phyloP scores from a whole-genome alignment of 2,113 vertebrate genomes.

The Polyodon spathula region DNA sequence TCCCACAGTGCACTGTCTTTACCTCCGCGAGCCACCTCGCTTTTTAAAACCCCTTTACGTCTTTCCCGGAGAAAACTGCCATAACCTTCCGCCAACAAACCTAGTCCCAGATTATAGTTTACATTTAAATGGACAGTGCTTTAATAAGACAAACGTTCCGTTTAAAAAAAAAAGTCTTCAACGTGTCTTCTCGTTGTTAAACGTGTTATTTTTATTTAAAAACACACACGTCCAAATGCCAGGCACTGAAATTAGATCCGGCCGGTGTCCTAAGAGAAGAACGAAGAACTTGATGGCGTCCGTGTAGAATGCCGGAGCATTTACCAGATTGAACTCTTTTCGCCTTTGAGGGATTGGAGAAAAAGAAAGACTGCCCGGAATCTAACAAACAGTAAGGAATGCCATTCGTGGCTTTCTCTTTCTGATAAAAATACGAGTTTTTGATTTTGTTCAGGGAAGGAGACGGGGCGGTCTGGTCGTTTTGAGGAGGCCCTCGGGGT shows the following conservation, averaged over 20 bases:
- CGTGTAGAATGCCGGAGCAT: conserved; percentile 60
- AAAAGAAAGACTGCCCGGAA: conserved; percentile 16
- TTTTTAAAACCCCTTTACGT: too few relatives aligned
- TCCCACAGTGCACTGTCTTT: too few relatives aligned
- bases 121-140: too few relatives aligned
- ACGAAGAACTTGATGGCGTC: conserved; percentile 61
- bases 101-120: too few relatives aligned
- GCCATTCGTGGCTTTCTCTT: conserved; percentile 14
- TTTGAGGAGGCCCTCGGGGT: conserved; percentile 59
- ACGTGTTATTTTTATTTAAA: too few relatives aligned
- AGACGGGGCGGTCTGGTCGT: conserved; percentile 47
- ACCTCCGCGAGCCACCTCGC: too few relatives aligned
- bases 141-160: too few relatives aligned
- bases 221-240: too few relatives aligned
- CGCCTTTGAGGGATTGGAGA: conserved; percentile 24
- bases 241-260: conserved; percentile 58
- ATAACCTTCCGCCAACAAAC: too few relatives aligned
- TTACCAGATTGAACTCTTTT: conserved; percentile 37
- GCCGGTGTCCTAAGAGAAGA: conserved; percentile 48
- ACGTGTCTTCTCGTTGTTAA: too few relatives aligned
- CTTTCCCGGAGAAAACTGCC: too few relatives aligned
- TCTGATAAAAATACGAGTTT: conserved; percentile 11
- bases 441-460: conserved; percentile 54
- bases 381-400: conserved; percentile 50
- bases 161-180: too few relatives aligned